These are phyloP conservation scores for Carcharodon carcharias DNA, from an alignment of 2,797 vertebrate species.

Conservation along the genomic window DNA sequence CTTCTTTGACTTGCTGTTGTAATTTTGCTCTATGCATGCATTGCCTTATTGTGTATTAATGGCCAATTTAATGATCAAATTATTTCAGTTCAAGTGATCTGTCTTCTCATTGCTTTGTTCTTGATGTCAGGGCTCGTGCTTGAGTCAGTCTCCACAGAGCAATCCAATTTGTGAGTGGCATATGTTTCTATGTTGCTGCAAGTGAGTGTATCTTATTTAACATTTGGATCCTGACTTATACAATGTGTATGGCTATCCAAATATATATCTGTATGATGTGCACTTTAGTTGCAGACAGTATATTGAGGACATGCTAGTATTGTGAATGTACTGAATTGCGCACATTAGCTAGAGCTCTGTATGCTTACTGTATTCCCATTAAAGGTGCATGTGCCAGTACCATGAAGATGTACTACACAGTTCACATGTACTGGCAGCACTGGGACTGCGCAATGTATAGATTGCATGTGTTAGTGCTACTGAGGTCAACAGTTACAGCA, in stretches of 20 bases:
- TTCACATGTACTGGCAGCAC: not conserved
- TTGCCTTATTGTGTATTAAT: not conserved
- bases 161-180: slow-evolving; percentile 11
- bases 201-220: not conserved
- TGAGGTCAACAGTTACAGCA: not conserved
- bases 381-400: not conserved
- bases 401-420: not conserved
- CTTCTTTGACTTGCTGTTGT: not conserved
- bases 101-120: not conserved
- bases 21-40: not conserved
- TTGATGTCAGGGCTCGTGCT: not conserved
- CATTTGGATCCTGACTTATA: too few species aligned
- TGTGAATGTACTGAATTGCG: not conserved
- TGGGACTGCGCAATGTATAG: not conserved
- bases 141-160: not conserved
- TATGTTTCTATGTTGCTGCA: not conserved
- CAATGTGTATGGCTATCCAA: not conserved
- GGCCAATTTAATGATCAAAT: not conserved
- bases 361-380: not conserved
- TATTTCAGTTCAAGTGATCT: not conserved
- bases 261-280: not conserved
- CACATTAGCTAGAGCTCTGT: not conserved
- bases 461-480: not conserved
- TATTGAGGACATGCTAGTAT: not conserved
- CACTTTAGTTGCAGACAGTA: not conserved